These are phyloP conservation scores for Malacoraja senta DNA, from an alignment of 2,797 vertebrate genomes.

Conservation along the genomic window DNA sequence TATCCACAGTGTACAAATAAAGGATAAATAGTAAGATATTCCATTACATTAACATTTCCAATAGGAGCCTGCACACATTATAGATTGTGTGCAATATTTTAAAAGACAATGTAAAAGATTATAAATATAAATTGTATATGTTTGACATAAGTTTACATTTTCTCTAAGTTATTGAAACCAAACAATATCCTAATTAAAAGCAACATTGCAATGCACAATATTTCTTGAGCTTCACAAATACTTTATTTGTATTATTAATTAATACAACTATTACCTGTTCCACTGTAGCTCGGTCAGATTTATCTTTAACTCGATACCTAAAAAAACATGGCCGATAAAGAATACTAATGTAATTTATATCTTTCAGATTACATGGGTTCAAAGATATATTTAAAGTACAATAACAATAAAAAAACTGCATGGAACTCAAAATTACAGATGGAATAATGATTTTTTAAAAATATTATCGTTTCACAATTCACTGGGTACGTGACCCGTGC, in stretches of 20 bases:
- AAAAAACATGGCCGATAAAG: not conserved
- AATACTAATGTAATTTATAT: not conserved
- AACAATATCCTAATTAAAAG: not conserved
- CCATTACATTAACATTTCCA: not conserved
- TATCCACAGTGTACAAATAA: too few species aligned
- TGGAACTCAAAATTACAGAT: not conserved
- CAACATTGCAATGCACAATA: not conserved
- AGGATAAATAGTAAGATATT: not conserved
- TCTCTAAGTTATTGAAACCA: not conserved
- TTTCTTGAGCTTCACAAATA: conserved; percentile 15
- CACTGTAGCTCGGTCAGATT: conserved; percentile 88
- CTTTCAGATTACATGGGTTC: not conserved
- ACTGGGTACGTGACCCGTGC: not conserved
- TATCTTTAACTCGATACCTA: conserved; percentile 91
- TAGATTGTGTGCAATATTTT: not conserved
- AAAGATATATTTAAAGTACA: not conserved
- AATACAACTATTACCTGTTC: conserved; percentile 68
- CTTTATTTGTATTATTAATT: not conserved
- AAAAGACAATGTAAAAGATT: not conserved
- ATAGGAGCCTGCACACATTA: not conserved
- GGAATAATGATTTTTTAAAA: not conserved
- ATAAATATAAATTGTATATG: not conserved
- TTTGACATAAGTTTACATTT: not conserved
- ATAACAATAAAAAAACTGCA: not conserved
- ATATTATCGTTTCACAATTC: not conserved